Evolutionary conservation across 2,888 invertebrate genomes (phyloP).

Genomic region (Mystacides longicornis): DNA sequence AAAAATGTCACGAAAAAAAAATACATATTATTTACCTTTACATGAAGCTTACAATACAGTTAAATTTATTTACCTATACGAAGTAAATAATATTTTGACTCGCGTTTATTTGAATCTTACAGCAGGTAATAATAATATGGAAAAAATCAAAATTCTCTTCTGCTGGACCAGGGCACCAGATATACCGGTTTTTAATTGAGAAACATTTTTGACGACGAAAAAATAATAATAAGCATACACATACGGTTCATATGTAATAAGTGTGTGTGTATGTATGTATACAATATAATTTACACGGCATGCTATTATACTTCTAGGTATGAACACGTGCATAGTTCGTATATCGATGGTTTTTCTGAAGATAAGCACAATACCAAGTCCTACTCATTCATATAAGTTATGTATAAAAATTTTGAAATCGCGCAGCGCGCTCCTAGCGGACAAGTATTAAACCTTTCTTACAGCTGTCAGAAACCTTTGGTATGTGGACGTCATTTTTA

Average conservation of each 20-base stretch:
- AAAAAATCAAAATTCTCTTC: not conserved
- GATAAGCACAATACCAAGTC: too few species aligned
- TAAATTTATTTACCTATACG: not conserved
- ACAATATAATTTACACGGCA: too few species aligned
- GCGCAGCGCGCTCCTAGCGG: slow-evolving; percentile 15
- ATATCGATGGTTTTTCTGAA: too few species aligned
- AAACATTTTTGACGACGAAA: slow-evolving; percentile 16
- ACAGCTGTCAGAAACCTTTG: not conserved
- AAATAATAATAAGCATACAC: slow-evolving; percentile 10
- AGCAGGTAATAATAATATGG: not conserved
- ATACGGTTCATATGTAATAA: too few species aligned
- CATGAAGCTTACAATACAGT: not conserved
- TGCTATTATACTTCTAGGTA: too few species aligned
- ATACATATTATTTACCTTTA: not conserved
- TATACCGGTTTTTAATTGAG: slow-evolving; percentile 26
- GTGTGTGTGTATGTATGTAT: not conserved
- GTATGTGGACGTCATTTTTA: too few species aligned
- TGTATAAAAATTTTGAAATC: slow-evolving; percentile 15
- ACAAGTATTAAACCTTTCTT: slow-evolving; percentile 4
- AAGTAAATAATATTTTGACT: not conserved
- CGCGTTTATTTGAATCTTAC: not conserved
- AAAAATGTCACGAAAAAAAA: too few species aligned
- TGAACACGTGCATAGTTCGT: too few species aligned
- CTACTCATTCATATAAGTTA: not conserved
- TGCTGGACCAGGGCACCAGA: slow-evolving; percentile 12